Percentiles rank a stretch among this genome's conserved stretches.
These are phyloP conservation scores for Lepus timidus DNA, from an alignment of 2,113 vertebrate species.

Conservation along the genomic window DNA sequence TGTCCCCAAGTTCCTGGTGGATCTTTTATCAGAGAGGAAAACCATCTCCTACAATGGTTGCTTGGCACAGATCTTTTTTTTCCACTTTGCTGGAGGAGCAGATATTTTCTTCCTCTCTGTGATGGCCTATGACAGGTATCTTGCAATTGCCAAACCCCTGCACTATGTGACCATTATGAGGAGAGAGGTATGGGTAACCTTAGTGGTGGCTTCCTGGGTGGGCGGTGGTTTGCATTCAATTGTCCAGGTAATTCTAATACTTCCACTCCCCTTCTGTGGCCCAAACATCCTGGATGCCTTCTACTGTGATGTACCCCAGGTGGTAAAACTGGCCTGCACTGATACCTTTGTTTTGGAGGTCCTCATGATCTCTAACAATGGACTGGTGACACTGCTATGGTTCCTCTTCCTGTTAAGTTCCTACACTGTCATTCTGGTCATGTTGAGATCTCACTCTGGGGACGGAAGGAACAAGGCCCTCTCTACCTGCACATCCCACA, in stretches of 20 bases:
- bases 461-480: constrained; percentile 64
- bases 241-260: constrained; percentile 72
- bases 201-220: constrained; percentile 78
- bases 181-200: constrained; percentile 58
- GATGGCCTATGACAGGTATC: constrained; percentile 81
- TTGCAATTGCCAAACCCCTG: constrained; percentile 77
- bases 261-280: constrained; percentile 75
- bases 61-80: constrained; percentile 79
- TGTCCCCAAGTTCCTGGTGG: constrained; percentile 73
- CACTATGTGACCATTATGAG: constrained; percentile 79
- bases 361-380: constrained; percentile 78
- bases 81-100: constrained; percentile 69
- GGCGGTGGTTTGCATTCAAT: constrained; percentile 73
- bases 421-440: constrained; percentile 64
- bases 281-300: constrained; percentile 76
- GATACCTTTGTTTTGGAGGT: constrained; percentile 66
- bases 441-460: constrained; percentile 46
- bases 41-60: constrained; percentile 78
- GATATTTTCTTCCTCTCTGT: constrained; percentile 82
- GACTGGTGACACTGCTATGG: constrained; percentile 72
- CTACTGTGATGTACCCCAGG: constrained; percentile 79
- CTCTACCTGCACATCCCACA: constrained; percentile 79
- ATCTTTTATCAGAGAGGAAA: constrained; percentile 73
- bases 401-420: constrained; percentile 77
- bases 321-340: constrained; percentile 75